These are phyloP conservation scores for Galerucella pusilla DNA, from an alignment of 2,888 invertebrate genomes.

Conservation along the genomic window DNA sequence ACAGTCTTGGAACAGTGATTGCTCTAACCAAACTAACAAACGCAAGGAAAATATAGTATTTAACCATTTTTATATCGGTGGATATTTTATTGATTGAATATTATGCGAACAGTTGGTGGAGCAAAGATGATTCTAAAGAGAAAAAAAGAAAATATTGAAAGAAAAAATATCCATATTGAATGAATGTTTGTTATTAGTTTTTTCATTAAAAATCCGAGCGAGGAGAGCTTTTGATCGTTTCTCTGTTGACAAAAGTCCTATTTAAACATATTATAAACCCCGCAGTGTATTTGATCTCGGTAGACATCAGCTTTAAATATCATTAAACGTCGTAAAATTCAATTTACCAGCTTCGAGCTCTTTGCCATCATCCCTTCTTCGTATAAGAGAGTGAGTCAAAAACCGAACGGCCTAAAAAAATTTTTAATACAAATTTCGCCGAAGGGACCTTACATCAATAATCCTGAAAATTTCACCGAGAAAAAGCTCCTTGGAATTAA, in stretches of 20 bases:
- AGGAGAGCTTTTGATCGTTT: constrained; percentile 10
- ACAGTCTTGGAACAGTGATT: no score
- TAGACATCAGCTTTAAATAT: constrained; percentile 33
- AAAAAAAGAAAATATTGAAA: neutral
- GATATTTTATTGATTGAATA: neutral
- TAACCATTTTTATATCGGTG: no score
- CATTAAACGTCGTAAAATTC: constrained; percentile 31
- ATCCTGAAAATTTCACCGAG: constrained; percentile 35
- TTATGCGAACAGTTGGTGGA: neutral
- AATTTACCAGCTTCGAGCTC: constrained; percentile 26
- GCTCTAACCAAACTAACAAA: no score
- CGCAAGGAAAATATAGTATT: no score
- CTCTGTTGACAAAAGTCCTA: constrained; percentile 12
- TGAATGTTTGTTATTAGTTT: constrained; percentile 7
- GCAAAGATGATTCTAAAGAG: neutral
- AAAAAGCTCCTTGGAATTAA: constrained; percentile 40
- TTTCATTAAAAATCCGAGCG: constrained; percentile 1
- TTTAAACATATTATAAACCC: constrained; percentile 13
- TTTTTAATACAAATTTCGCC: constrained; percentile 38
- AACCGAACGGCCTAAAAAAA: constrained; percentile 22
- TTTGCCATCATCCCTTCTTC: constrained; percentile 18
- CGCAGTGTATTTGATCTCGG: constrained; percentile 26
- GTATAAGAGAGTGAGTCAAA: constrained; percentile 19
- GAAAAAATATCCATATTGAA: neutral
- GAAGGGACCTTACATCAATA: constrained; percentile 40